phyloP scores from a whole-genome alignment of 2,888 invertebrate species.

The Iphiclides podalirius region DNA sequence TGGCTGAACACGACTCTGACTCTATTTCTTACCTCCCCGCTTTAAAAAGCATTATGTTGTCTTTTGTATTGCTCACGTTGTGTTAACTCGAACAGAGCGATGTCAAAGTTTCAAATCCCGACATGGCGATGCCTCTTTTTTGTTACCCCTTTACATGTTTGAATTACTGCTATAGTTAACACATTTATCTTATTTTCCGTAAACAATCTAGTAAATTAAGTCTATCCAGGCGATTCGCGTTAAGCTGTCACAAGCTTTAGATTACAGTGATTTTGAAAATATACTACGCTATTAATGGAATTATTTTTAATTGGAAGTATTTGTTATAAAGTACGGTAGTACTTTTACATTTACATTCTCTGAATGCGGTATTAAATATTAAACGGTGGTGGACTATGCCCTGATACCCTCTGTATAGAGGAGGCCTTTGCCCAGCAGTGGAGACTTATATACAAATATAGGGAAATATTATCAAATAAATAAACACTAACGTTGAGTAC shows the following conservation, averaged over 20 bases:
- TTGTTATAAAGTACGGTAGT: no score
- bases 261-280: no score
- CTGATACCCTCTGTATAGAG: no score
- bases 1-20: conserved; percentile 3
- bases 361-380: no score
- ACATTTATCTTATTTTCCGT: not conserved
- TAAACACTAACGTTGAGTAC: no score
- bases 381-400: no score
- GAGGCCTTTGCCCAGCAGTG: no score
- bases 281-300: no score
- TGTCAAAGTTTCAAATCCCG: not conserved
- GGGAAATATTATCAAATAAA: no score
- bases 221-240: not conserved
- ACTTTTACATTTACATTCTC: no score
- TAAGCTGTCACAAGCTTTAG: no score
- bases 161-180: conserved; percentile 1
- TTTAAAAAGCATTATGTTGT: conserved; percentile 17
- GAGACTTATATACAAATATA: no score
- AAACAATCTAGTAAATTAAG: not conserved
- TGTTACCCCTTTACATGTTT: conserved; percentile 11
- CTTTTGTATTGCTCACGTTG: conserved; percentile 11
- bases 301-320: not conserved
- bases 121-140: conserved; percentile 6
- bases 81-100: not conserved
- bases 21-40: conserved; percentile 5